phyloP scores from a whole-genome alignment of 2,888 invertebrate genomes.

The Psococerastis gibbosa region DNA sequence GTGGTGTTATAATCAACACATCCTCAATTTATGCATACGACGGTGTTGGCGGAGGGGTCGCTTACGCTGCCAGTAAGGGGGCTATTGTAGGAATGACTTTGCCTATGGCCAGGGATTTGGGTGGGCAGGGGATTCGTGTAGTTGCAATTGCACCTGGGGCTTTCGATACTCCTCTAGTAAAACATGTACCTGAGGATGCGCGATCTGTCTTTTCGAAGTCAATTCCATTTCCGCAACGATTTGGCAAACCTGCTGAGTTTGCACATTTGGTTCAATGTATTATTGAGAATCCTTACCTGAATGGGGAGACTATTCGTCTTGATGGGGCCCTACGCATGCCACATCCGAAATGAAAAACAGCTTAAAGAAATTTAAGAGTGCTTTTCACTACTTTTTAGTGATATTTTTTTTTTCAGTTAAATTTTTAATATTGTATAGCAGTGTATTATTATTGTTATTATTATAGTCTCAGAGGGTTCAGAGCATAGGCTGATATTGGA shows the following conservation, averaged over 20 bases:
- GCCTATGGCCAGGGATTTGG: conserved; percentile 83
- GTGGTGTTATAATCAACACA: conserved; percentile 91
- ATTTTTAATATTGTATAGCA: no score
- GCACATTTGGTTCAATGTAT: conserved; percentile 69
- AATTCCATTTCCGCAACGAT: conserved; percentile 65
- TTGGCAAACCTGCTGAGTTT: conserved; percentile 75
- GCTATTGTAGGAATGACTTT: conserved; percentile 90
- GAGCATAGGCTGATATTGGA: no score
- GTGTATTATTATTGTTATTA: no score
- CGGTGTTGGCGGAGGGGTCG: conserved; percentile 89
- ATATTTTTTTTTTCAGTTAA: no score
- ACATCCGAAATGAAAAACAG: no score
- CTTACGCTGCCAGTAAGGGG: conserved; percentile 84
- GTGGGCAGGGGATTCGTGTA: conserved; percentile 58
- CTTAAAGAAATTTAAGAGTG: no score
- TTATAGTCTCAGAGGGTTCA: no score
- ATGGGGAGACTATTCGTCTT: conserved; percentile 76
- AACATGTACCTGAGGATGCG: conserved; percentile 65
- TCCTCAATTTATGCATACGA: conserved; percentile 91
- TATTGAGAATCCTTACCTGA: conserved; percentile 73
- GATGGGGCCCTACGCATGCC: conserved; percentile 70
- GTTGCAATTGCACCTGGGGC: conserved; percentile 66
- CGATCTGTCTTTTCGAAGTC: conserved; percentile 53
- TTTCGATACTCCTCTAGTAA: conserved; percentile 70
- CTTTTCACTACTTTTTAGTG: no score